These are phyloP conservation scores for Ceratothoa steindachneri DNA, from an alignment of 2,888 invertebrate genomes.

Conservation along the genomic window DNA sequence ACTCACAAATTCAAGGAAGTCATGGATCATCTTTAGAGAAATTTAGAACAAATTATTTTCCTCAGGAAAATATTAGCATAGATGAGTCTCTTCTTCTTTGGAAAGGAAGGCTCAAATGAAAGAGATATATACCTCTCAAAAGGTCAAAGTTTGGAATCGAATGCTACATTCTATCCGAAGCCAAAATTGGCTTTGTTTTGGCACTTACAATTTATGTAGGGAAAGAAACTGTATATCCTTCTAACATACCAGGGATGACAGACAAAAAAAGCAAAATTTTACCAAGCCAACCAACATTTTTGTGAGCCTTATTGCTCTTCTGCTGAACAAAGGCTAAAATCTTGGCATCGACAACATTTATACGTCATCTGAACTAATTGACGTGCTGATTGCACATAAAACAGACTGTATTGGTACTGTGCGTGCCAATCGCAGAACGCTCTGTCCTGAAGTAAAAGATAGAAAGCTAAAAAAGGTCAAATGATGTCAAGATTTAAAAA, in stretches of 20 bases:
- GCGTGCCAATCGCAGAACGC: background rate
- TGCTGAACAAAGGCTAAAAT: conserved; percentile 9
- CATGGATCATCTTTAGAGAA: conserved; percentile 20
- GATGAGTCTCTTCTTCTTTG: too few relatives aligned
- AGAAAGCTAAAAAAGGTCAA: conserved; percentile 6
- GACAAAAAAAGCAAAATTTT: background rate
- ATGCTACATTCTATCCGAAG: conserved; percentile 21
- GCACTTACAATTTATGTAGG: background rate
- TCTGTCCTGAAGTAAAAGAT: conserved; percentile 1
- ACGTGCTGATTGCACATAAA: too few relatives aligned
- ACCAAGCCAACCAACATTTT: background rate
- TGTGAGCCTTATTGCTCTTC: background rate
- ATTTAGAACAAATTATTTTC: conserved; percentile 19
- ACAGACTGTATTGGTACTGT: too few relatives aligned
- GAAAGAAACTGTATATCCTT: conserved; percentile 6
- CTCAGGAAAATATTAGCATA: too few relatives aligned
- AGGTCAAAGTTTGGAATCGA: conserved; percentile 22
- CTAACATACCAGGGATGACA: background rate
- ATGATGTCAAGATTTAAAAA: conserved; percentile 11
- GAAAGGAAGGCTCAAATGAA: conserved; percentile 24
- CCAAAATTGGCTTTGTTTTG: background rate
- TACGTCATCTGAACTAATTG: too few relatives aligned
- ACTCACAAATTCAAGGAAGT: too few relatives aligned
- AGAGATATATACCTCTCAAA: too few relatives aligned
- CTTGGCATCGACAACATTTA: background rate